Conservation (phyloP, 2,797 vertebrate genomes). For the Parauchenoglanis ngamensis region DNA sequence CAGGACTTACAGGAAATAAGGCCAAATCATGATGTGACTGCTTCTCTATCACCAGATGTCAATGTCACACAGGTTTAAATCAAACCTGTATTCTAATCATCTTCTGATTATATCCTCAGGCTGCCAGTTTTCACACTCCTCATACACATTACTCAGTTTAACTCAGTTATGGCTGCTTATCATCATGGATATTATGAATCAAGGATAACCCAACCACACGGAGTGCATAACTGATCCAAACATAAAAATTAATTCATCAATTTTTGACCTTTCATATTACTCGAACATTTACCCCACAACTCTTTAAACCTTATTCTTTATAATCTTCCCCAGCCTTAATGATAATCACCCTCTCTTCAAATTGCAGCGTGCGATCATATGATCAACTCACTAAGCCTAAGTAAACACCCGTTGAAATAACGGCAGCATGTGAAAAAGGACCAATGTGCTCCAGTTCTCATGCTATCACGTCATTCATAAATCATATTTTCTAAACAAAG, state of each 20-base stretch:
- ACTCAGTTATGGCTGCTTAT: neutral
- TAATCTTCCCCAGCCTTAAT: neutral
- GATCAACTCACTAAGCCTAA: neutral
- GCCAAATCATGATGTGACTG: no score
- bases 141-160: neutral
- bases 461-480: neutral
- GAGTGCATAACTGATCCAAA: neutral
- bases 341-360: neutral
- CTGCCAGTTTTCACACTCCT: neutral
- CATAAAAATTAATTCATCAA: neutral
- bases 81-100: constrained; percentile 35
- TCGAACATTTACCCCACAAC: neutral
- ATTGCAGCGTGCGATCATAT: constrained; percentile 14
- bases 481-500: neutral
- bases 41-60: constrained; percentile 39
- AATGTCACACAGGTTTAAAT: constrained; percentile 55
- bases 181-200: neutral
- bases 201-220: neutral
- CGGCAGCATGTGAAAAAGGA: neutral
- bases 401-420: constrained; percentile 1
- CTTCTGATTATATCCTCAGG: constrained; percentile 42
- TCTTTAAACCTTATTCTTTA: neutral
- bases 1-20: neutral
- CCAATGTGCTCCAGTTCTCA: neutral
- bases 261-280: neutral